These are phyloP conservation scores for Ips nitidus DNA, from an alignment of 1,140 invertebrate genomes.

Conservation along the genomic window DNA sequence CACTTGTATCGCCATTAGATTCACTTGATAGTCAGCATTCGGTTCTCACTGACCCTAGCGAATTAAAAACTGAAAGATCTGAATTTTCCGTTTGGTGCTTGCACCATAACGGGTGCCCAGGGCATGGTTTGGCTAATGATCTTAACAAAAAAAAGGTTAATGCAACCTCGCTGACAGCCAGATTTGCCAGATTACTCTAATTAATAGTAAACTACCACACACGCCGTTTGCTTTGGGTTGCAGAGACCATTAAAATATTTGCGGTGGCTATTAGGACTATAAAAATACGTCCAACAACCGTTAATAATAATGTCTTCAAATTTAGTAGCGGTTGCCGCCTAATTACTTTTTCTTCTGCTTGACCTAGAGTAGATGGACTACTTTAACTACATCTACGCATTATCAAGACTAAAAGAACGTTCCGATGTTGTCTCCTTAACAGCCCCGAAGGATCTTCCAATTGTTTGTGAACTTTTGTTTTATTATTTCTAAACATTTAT, in stretches of 20 bases:
- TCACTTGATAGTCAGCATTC: background rate
- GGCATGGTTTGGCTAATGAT: conserved; percentile 11
- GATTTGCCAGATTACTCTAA: conserved; percentile 25
- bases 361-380: no score
- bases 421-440: no score
- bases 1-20: background rate
- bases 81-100: no score
- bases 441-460: no score
- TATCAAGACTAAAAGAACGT: no score
- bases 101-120: background rate
- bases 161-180: conserved; percentile 14
- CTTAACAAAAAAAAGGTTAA: conserved; percentile 14
- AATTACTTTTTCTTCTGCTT: background rate
- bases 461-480: no score
- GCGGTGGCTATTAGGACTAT: conserved; percentile 10
- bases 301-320: conserved; percentile 13
- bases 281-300: conserved; percentile 11
- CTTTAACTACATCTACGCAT: no score
- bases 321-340: background rate
- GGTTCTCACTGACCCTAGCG: no score
- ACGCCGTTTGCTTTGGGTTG: conserved; percentile 12
- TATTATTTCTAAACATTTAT: background rate
- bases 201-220: conserved; percentile 29
- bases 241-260: conserved; percentile 26
- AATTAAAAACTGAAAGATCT: no score